A percentile compares a stretch with the other conserved stretches of the same genome.
Conservation (phyloP, 1,140 invertebrate species). For the Temnothorax longispinosus region DNA sequence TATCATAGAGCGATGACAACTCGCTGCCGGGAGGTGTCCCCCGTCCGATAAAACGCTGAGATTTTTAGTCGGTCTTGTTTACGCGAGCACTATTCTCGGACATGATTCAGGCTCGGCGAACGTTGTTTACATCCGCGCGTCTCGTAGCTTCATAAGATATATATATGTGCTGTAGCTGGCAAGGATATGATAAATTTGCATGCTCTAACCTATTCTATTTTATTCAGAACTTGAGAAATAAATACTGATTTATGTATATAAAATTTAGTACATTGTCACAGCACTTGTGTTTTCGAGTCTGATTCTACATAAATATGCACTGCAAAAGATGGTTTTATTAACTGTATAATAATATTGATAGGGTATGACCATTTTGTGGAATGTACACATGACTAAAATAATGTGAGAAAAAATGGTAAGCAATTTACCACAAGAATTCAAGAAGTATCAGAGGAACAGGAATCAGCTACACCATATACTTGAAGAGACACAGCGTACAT, state of each 20-base stretch:
- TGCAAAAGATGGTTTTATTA: not conserved
- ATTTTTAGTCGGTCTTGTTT: not conserved
- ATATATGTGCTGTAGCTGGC: not conserved
- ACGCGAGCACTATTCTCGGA: slow-evolving; percentile 20
- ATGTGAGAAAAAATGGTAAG: slow-evolving; percentile 80
- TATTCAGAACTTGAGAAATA: not conserved
- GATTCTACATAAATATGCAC: not conserved
- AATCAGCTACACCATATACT: slow-evolving; percentile 87
- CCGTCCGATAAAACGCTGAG: not conserved
- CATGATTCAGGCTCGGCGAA: slow-evolving; percentile 21
- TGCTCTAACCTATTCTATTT: not conserved
- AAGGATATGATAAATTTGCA: not conserved
- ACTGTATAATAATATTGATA: slow-evolving; percentile 20
- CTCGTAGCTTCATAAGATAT: not conserved
- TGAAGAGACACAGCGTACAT: slow-evolving; percentile 88
- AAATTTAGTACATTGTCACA: not conserved
- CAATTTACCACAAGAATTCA: slow-evolving; percentile 86
- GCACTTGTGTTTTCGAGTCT: not conserved
- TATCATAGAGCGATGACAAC: not conserved
- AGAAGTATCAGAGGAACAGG: slow-evolving; percentile 85
- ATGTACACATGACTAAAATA: slow-evolving; percentile 25
- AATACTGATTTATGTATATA: not conserved
- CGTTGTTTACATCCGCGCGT: not conserved
- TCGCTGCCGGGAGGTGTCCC: not conserved
- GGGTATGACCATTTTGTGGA: slow-evolving; percentile 36